A percentile compares a stretch with the other conserved stretches of the same genome.
Evolutionary conservation across 2,888 invertebrate species (phyloP).

Genomic region (Steromphala cineraria): DNA sequence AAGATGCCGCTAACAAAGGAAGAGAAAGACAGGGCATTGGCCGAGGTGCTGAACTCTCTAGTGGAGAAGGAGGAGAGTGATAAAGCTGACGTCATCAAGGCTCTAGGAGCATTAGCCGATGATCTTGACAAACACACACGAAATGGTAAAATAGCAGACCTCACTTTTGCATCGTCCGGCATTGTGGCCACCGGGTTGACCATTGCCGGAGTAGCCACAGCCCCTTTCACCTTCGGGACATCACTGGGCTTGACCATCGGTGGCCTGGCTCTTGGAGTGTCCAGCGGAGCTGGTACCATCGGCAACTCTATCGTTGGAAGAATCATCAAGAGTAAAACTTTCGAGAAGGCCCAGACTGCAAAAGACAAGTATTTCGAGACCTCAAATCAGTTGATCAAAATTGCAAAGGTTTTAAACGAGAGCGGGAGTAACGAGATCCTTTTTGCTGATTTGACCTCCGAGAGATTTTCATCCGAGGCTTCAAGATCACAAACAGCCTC

Average conservation of each 20-base stretch:
- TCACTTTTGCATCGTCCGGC: background rate
- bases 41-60: background rate
- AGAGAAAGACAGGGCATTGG: background rate
- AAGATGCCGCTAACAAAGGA: background rate
- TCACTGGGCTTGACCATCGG: background rate
- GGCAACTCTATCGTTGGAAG: background rate
- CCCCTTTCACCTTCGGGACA: background rate
- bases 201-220: background rate
- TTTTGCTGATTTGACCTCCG: background rate
- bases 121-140: slow-evolving; percentile 7
- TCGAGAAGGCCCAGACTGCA: background rate
- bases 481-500: background rate
- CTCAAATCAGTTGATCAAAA: background rate
- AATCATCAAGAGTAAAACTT: background rate
- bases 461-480: background rate
- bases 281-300: background rate
- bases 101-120: background rate
- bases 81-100: background rate
- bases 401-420: background rate
- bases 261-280: background rate
- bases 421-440: background rate
- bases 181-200: background rate
- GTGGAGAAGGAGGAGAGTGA: background rate
- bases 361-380: background rate
- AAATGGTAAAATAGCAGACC: slow-evolving; percentile 24